Evolutionary conservation across 2,797 vertebrate species (phyloP), one percentile per base, ranked within the genome.

Genomic region (Pterois miles): DNA sequence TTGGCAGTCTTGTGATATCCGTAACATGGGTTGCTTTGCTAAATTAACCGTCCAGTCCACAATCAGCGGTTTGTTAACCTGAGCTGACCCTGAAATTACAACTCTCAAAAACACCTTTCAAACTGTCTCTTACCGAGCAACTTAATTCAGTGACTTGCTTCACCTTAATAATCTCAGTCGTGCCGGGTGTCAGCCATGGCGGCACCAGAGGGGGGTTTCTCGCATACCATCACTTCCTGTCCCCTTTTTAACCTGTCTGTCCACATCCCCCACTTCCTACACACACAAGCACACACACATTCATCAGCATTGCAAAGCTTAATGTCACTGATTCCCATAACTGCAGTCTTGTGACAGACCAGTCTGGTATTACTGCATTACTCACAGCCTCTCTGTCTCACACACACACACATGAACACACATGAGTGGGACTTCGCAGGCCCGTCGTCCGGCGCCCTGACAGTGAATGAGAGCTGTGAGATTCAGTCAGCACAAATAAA

Each of bases 311-410:
- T 60, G 71, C 70, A 13, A 65, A 67, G 73, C 68, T 82, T 86
- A 85, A 81, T 81, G 84, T 79, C 71, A 72, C 76, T 74, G 59
- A 89, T 91, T 91, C 85, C 90, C 78, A 81, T 86, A 87, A 90
- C 86, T 82, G 80, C 70, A 86, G 88, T 90, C 91, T 90, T 91
- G 89, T 93, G 92, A 94, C 92, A 88, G 75, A 65, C 76, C 68
- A 65, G 80, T 86, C 80, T 74, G 69, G 81, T 74, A 81, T 86
- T 79, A 86, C 79, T 66, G 86, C 74, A 86, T 87, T 81, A 81
- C 84, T 90, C 87, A 88, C 86, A 84, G 68, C 33, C 71, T 57
- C 20, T 56, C 46, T 25, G 43, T 2, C 67, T 4, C 56, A 3
- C 69, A 1, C 40, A 2, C 63, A 4, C 73, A 65, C 79, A 58